A percentile compares a stretch with the other conserved stretches of the same genome.
Conservation (phyloP, 2,797 vertebrate species). For the Gymnopithys bicolor region DNA sequence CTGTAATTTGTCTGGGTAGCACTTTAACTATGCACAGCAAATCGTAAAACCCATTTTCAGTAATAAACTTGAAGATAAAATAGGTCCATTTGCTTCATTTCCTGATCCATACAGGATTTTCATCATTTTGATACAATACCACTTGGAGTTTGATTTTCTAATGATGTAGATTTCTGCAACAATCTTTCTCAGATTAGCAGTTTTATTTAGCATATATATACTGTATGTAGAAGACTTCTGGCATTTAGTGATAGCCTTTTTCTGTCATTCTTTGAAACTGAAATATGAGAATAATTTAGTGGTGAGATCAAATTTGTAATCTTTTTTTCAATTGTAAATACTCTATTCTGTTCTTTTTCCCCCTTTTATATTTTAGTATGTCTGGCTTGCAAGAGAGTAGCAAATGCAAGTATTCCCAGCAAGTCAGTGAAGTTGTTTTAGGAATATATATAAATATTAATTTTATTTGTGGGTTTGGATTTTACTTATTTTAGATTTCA, state of each 20-base stretch:
- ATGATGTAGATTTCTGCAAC: conserved; percentile 23
- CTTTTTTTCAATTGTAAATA: not conserved
- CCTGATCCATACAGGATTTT: conserved; percentile 41
- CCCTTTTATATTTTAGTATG: not conserved
- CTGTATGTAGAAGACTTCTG: not conserved
- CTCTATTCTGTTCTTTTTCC: not conserved
- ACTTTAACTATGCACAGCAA: conserved; percentile 68
- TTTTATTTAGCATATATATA: conserved; percentile 8
- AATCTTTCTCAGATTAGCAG: conserved; percentile 40
- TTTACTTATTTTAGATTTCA: not conserved
- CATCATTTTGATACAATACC: conserved; percentile 39
- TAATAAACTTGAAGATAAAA: conserved; percentile 69
- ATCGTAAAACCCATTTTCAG: conserved; percentile 68
- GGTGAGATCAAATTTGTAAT: not conserved
- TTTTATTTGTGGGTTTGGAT: not conserved
- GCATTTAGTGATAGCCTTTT: not conserved
- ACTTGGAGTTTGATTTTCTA: conserved; percentile 29
- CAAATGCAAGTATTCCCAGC: not conserved
- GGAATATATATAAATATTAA: not conserved
- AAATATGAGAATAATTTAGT: conserved; percentile 27
- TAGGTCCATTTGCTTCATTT: conserved; percentile 50
- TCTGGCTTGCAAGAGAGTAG: not conserved
- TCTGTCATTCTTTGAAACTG: conserved; percentile 25
- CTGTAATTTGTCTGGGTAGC: conserved; percentile 75
- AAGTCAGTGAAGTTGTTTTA: not conserved